Conservation (phyloP, 2,113 vertebrate species). For the Aramus guarauna region DNA sequence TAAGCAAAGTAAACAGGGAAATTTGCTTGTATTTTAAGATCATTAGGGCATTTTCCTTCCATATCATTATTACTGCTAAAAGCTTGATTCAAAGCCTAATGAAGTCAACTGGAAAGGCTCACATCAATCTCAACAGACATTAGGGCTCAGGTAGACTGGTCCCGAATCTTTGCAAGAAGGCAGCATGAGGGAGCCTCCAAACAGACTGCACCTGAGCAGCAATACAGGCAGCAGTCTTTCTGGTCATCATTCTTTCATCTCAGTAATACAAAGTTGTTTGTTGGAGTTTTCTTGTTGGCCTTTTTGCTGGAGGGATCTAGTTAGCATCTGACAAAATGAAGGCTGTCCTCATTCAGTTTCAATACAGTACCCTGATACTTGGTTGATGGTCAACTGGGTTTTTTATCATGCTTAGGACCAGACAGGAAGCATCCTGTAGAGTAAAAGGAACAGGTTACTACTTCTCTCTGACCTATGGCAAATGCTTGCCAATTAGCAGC, state of each 20-base stretch:
- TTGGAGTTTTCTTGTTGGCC: background rate
- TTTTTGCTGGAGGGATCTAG: background rate
- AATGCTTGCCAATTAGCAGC: background rate
- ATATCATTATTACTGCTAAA: background rate
- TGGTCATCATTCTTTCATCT: background rate
- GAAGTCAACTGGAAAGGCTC: background rate
- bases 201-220: accelerated
- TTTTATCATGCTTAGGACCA: background rate
- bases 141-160: background rate
- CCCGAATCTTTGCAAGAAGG: background rate
- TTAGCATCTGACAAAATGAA: background rate
- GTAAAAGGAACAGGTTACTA: background rate
- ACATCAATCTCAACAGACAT: background rate
- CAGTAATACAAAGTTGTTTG: background rate
- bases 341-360: background rate
- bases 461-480: accelerated
- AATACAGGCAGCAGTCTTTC: background rate
- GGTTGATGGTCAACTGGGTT: background rate
- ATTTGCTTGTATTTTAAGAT: background rate
- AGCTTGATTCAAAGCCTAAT: background rate
- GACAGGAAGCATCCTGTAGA: background rate
- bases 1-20: background rate
- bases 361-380: background rate
- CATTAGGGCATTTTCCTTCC: background rate
- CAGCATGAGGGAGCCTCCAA: background rate